A percentile compares a stretch with the other conserved stretches of the same genome.
phyloP scores from a whole-genome alignment of 1,140 invertebrate species.

The Aphis gossypii region DNA sequence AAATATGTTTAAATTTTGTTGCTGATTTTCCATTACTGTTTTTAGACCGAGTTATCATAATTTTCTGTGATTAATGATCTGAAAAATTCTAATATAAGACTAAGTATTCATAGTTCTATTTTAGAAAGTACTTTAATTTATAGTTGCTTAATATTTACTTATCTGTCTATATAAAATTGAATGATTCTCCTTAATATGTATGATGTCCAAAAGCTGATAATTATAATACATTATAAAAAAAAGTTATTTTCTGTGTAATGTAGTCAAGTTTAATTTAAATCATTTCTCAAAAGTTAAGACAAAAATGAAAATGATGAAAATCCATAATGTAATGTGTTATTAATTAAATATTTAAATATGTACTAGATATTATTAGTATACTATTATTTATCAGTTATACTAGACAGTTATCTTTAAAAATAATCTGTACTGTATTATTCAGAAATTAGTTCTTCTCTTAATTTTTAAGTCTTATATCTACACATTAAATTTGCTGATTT shows the following conservation, averaged over 20 bases:
- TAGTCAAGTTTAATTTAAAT: background rate
- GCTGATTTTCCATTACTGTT: background rate
- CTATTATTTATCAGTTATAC: background rate
- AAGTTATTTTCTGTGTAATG: background rate
- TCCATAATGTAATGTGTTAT: background rate
- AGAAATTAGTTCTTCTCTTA: background rate
- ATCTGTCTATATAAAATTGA: background rate
- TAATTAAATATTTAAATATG: background rate
- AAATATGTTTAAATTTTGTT: background rate
- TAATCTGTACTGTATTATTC: background rate
- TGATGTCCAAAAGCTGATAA: background rate
- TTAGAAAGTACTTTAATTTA: background rate
- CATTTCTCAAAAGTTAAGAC: background rate
- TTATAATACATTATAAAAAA: background rate
- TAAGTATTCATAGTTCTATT: background rate
- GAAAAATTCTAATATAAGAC: slow-evolving; percentile 17
- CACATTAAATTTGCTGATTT: too few species aligned
- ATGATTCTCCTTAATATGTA: background rate
- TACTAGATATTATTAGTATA: background rate
- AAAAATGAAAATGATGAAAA: background rate
- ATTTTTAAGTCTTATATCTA: too few species aligned
- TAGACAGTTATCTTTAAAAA: background rate
- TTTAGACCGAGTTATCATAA: background rate
- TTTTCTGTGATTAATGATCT: slow-evolving; percentile 2
- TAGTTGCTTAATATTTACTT: background rate